phyloP scores from a whole-genome alignment of 2,888 invertebrate genomes.

The Eupithecia subumbrata region DNA sequence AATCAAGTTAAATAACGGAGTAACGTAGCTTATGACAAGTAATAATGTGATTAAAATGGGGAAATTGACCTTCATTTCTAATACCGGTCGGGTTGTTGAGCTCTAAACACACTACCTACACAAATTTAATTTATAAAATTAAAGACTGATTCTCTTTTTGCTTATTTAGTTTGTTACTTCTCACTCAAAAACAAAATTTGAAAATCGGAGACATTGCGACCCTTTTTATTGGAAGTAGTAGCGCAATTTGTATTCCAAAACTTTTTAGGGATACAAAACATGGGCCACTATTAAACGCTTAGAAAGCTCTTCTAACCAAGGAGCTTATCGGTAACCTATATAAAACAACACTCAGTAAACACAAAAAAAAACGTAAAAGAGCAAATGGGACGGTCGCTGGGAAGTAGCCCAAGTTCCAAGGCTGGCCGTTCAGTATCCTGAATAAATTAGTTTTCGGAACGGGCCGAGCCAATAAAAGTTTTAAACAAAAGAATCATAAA shows the following conservation, averaged over 20 bases:
- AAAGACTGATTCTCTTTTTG: not conserved
- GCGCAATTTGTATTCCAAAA: constrained; percentile 22
- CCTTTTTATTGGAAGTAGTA: not conserved
- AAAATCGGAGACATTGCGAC: not conserved
- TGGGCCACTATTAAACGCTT: constrained; percentile 12
- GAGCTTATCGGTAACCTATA: constrained; percentile 44
- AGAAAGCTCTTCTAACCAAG: constrained; percentile 29
- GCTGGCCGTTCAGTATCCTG: constrained; percentile 69
- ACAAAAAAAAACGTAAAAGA: constrained; percentile 65
- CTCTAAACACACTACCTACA: not conserved
- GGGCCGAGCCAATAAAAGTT: constrained; percentile 81
- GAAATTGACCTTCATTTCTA: constrained; percentile 8
- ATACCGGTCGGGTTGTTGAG: not conserved
- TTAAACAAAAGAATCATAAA: constrained; percentile 84
- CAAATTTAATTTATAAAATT: not conserved
- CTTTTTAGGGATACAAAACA: constrained; percentile 8
- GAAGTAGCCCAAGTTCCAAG: constrained; percentile 72
- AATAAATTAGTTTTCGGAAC: constrained; percentile 82
- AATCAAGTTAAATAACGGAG: constrained; percentile 21
- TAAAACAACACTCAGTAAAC: constrained; percentile 45
- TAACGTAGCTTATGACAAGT: constrained; percentile 12
- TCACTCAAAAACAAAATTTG: not conserved
- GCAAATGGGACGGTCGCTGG: constrained; percentile 63
- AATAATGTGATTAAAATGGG: constrained; percentile 14
- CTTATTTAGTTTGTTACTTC: too few relatives aligned